Base-by-base conservation (phyloP, 2,888 invertebrate genomes). In the Metacarcinus magister region DNA sequence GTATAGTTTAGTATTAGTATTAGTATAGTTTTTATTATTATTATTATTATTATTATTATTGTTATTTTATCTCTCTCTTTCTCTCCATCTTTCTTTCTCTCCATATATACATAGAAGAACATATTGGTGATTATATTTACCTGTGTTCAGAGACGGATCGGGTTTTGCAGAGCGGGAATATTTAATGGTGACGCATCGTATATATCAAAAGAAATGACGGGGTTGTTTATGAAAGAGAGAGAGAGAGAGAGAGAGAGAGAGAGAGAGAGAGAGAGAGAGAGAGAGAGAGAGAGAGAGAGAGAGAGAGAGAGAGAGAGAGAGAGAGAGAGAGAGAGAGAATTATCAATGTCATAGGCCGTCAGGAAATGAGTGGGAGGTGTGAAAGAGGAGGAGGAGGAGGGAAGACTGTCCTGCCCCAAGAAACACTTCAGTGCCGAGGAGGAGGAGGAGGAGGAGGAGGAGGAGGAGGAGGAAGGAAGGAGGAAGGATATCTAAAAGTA, bases 231-330 rank as follows among this genome's bases (percentile, higher is more conserved):
- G n/a, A n/a, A n/a, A n/a, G n/a, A n/a, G n/a, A n/a, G n/a, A n/a
- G n/a, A n/a, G n/a, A n/a, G 10, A 46, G 46, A 46, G 46, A 46
- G 46, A 46, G 39, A 39, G 28, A 89, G 28, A 32, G 39, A 89
- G 2, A 32, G 89, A 39, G 89, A 89, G 28, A 87, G 87, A 87
- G 87, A 87, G 19, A n/a, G n/a, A 87, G 19, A 87, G 87, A n/a
- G n/a, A 87, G n/a, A 87, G n/a, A n/a, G n/a, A 28, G 39, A 87
- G 87, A n/a, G 19, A 32, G 89, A 0, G 23, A 54, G 54, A 54
- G 54, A 54, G 54, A 44, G 91, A 91, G 28, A 91, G 91, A 91
- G 23, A 46, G 46, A 46, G 91, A 91, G 23, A 44, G 90, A 91
- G 23, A 91, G 91, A 91, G 46, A 91, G 46, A 91, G 46, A 46